Evolutionary conservation across 1,140 invertebrate genomes (phyloP).

Genomic region (Calephelis virginiensis): DNA sequence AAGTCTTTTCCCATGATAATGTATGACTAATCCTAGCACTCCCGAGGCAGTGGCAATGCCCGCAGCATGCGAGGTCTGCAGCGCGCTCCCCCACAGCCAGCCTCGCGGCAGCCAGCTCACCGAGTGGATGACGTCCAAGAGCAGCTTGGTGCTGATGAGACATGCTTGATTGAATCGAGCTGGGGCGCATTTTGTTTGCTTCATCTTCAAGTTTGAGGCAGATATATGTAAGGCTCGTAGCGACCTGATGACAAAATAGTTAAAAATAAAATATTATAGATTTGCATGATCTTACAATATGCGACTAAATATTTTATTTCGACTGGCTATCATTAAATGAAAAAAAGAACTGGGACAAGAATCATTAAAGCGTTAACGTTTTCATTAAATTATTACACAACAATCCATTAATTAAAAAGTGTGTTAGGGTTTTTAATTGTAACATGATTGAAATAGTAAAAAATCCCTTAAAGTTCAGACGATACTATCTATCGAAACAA

Average conservation of each 20-base stretch:
- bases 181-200: conserved; percentile 50
- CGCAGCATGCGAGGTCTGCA: conserved; percentile 39
- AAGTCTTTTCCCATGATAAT: conserved; percentile 54
- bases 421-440: too few relatives aligned
- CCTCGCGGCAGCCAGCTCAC: conserved; percentile 62
- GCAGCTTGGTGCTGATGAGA: conserved; percentile 48
- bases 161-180: conserved; percentile 52
- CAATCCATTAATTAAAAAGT: too few relatives aligned
- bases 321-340: too few relatives aligned
- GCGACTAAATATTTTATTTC: too few relatives aligned
- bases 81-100: conserved; percentile 58
- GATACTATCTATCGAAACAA: too few relatives aligned
- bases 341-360: too few relatives aligned
- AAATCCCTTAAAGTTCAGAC: too few relatives aligned
- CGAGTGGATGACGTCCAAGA: conserved; percentile 53
- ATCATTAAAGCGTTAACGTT: too few relatives aligned
- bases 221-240: conserved; percentile 47
- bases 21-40: conserved; percentile 47
- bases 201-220: conserved; percentile 37
- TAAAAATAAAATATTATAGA: not conserved
- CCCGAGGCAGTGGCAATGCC: conserved; percentile 47
- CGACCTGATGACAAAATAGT: conserved; percentile 41
- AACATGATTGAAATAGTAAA: too few relatives aligned
- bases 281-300: too few relatives aligned
- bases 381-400: too few relatives aligned